phyloP scores from a whole-genome alignment of 2,888 invertebrate genomes.

The Platynereis dumerilii region DNA sequence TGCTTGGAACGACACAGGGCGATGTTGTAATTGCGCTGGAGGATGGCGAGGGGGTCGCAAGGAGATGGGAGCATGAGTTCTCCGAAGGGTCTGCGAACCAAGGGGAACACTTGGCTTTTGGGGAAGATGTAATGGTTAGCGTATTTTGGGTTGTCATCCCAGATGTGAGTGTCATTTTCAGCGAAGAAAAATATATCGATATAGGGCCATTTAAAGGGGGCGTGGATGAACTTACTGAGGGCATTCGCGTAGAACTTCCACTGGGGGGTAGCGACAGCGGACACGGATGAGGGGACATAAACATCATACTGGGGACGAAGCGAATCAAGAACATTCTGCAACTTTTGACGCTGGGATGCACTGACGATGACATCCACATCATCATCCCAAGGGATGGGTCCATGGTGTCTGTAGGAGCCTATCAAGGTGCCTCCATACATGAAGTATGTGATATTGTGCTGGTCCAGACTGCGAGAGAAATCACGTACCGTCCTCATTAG shows the following conservation, averaged over 20 bases:
- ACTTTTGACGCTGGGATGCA: constrained; percentile 34
- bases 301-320: constrained; percentile 37
- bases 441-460: constrained; percentile 32
- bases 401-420: constrained; percentile 45
- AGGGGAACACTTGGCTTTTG: constrained; percentile 35
- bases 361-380: constrained; percentile 44
- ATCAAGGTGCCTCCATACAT: constrained; percentile 44
- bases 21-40: constrained; percentile 21
- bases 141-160: constrained; percentile 30
- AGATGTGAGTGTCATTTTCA: constrained; percentile 44
- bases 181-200: constrained; percentile 48
- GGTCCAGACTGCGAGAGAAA: constrained; percentile 10
- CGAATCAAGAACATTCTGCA: constrained; percentile 31
- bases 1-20: constrained; percentile 13
- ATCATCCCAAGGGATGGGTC: constrained; percentile 49
- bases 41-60: constrained; percentile 22
- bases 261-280: constrained; percentile 24
- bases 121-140: constrained; percentile 19
- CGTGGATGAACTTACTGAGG: constrained; percentile 30
- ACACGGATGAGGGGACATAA: constrained; percentile 23
- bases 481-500: constrained; percentile 23
- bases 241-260: constrained; percentile 44
- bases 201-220: constrained; percentile 46
- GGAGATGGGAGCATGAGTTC: constrained; percentile 29
- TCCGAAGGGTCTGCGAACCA: constrained; percentile 35